Conservation (phyloP, 2,113 vertebrate genomes). For the Vireo altiloquus region DNA sequence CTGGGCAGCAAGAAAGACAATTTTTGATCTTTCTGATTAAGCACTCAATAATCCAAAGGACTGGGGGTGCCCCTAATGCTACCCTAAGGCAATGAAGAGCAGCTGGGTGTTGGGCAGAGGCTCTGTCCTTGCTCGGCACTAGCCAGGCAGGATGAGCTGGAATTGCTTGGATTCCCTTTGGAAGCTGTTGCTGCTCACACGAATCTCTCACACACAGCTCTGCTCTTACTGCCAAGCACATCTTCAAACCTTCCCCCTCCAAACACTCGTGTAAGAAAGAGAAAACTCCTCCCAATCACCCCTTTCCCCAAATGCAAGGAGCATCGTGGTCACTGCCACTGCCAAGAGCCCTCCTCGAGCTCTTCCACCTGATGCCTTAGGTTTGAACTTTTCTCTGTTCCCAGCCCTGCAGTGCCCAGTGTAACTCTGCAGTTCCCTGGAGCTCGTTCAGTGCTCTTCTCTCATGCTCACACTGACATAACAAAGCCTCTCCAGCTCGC, state of each 20-base stretch:
- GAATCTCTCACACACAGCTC: neutral
- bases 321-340: rapidly evolving
- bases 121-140: neutral
- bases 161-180: rapidly evolving
- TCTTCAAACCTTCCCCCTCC: neutral
- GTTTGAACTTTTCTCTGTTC: too few species aligned
- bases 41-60: neutral
- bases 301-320: rapidly evolving
- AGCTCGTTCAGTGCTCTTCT: too few species aligned
- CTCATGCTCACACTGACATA: too few species aligned
- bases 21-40: neutral
- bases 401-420: too few species aligned
- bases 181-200: rapidly evolving
- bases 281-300: rapidly evolving
- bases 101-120: neutral
- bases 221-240: neutral
- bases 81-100: neutral
- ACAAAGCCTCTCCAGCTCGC: too few species aligned
- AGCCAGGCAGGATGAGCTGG: neutral
- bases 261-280: rapidly evolving
- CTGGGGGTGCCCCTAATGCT: neutral
- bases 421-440: too few species aligned
- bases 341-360: neutral
- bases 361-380: too few species aligned
- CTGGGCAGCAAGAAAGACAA: neutral